Evolutionary conservation across 2,113 vertebrate genomes (phyloP), one percentile per base, ranked within the genome.

Genomic region (Plectropomus leopardus): DNA sequence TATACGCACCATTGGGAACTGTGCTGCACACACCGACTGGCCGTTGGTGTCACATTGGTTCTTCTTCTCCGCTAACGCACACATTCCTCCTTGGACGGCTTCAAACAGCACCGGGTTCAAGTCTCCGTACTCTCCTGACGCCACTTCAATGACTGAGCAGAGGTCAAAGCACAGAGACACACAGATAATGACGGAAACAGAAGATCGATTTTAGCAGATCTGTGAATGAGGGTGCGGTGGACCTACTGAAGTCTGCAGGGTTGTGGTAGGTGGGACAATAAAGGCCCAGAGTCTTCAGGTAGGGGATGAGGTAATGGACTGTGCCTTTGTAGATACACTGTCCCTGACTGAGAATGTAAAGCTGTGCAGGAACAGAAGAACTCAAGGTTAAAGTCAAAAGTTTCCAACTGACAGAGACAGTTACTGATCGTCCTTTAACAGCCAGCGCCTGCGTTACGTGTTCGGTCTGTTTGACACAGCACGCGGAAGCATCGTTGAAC

Each of bases 191-290:
- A 59, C 7, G 36, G 16, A 23, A 1, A 28, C 6, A 44, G 21
- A 9, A n/a, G n/a, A n/a, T 65, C 1, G 0, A 72, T 34, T 21
- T 72, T 10, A 9, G 9, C 2, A 45, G 32, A 65, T 7, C 45
- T n/a, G 19, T 16, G 14, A 24, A 5, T 7, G 16, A 36, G n/a
- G 7, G 45, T 28, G n/a, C 1, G 15, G 23, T 40, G 26, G 23
- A 97, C 97, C 88, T 94, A 99, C 98, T 98, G 93, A 98, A 99
- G 92, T 99, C 97, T 4, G 98, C 98, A 0, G 98, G 98, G 90
- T 99, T 99, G 94, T 99, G 98, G 90, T 99, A 99, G 0, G 97
- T 98, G 19, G 98, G 98, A 69, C 98, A 99, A 82, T 98, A 96
- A 3, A 99, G 93, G 80, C 98, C 97, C 0, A 98, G 95, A n/a